Percentiles rank a stretch among this genome's conserved stretches.
phyloP scores from a whole-genome alignment of 2,888 invertebrate genomes.

The Trichogramma dendrolimi region DNA sequence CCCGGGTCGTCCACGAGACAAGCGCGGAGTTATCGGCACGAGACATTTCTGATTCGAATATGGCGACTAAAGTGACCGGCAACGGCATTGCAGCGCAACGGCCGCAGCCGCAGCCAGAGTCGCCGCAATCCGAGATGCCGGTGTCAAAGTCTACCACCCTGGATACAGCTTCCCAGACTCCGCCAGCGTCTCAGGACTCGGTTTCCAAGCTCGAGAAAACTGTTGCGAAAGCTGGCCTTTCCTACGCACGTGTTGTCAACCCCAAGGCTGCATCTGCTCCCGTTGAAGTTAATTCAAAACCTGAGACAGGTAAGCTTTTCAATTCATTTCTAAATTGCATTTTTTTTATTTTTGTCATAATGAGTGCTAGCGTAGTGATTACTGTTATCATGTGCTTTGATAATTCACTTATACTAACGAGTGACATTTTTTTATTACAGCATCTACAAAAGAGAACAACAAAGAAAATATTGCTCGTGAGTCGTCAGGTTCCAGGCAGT shows the following conservation, averaged over 20 bases:
- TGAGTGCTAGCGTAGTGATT: no score
- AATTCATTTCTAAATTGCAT: no score
- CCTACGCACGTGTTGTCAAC: constrained; percentile 55
- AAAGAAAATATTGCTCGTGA: constrained; percentile 59
- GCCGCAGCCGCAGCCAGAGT: constrained; percentile 18
- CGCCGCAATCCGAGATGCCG: constrained; percentile 32
- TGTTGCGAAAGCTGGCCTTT: constrained; percentile 48
- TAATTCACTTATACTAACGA: no score
- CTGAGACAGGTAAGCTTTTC: no score
- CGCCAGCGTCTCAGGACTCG: no score
- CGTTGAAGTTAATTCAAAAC: no score
- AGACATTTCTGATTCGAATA: constrained; percentile 39
- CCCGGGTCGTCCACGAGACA: constrained; percentile 18
- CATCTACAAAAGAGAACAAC: constrained; percentile 64
- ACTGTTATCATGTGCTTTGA: no score
- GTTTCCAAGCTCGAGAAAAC: constrained; percentile 30
- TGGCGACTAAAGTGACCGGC: constrained; percentile 54
- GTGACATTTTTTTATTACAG: constrained; percentile 51
- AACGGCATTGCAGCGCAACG: constrained; percentile 44
- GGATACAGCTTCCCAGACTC: no score
- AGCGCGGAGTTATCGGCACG: constrained; percentile 23
- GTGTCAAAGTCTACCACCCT: constrained; percentile 10
- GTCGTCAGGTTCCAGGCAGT: constrained; percentile 45
- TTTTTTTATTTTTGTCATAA: no score
- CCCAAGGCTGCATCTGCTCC: constrained; percentile 47